Base-by-base conservation (phyloP, 2,888 invertebrate genomes). In the Lochmaea capreae region DNA sequence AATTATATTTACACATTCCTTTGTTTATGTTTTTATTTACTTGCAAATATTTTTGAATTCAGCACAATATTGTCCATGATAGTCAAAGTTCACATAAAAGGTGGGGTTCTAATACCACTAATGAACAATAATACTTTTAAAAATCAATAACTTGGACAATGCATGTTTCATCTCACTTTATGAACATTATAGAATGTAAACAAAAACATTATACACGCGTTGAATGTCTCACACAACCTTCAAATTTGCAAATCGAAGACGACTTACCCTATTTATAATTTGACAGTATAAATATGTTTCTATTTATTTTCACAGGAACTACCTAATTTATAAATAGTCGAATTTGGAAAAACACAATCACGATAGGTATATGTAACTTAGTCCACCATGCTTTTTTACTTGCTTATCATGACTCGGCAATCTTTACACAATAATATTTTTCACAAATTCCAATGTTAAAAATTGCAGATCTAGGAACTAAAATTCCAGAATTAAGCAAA, bases 131-230 rank as follows among this genome's bases (percentile, higher is more conserved):
- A 42, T 42, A 42, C 12, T 18, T 16, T 18, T 43, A 54, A 66
- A 73, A 74, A 74, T 71, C 73, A 73, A 73, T 73, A 70, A 66
- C 26, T 52, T 33, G 9, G 18, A 43, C 42, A 22, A 43, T 62
- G 43, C 18, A 66, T 54, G 63, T 67, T 63, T 68, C 61, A 61
- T 72, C 68, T 75, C 65, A 54, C 69, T 75, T 71, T 16, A 12
- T 61, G 57, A 62, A 57, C 68, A 66, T 43, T 57, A 65, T 42
- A 22, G 39, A 72, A 72, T 75, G 75, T 75, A 75, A 75, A 75
- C 75, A 75, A 75, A 75, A 75, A 75, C 72, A 75, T 72, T 49
- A 42, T 65, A 2, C 71, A 74, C 52, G 74, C 68, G 49, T 68
- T 70, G 8, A 16, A 54, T 71, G 22, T 54, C 43, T 22, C 49